phyloP scores from a whole-genome alignment of 2,888 invertebrate genomes.

The Panzeria rudis region DNA sequence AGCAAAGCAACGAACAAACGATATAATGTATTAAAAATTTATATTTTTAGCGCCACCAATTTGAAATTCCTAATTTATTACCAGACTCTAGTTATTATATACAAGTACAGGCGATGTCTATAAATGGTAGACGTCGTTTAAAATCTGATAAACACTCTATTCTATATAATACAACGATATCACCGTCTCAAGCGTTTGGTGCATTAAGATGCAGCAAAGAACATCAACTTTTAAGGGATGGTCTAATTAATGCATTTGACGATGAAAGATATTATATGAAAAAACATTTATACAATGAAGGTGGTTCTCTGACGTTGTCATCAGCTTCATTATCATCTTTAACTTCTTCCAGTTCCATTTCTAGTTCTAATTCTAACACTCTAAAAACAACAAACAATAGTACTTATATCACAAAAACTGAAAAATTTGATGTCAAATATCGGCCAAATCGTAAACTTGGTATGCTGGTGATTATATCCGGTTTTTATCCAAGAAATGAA shows the following conservation, averaged over 20 bases:
- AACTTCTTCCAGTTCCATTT: constrained; percentile 18
- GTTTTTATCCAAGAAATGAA: constrained; percentile 81
- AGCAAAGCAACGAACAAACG: neutral
- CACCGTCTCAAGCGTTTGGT: constrained; percentile 73
- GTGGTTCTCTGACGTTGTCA: constrained; percentile 1
- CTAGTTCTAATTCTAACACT: neutral
- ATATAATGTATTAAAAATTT: neutral
- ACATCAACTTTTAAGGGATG: constrained; percentile 59
- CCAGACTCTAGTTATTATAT: constrained; percentile 90
- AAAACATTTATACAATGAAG: constrained; percentile 56
- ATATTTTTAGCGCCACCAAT: constrained; percentile 85
- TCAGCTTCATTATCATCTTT: constrained; percentile 30
- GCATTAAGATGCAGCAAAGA: constrained; percentile 75
- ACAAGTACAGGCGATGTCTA: constrained; percentile 90
- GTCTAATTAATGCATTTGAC: constrained; percentile 60
- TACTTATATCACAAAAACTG: constrained; percentile 55
- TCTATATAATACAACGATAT: constrained; percentile 88
- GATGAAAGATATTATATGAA: constrained; percentile 61
- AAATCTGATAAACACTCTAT: constrained; percentile 89
- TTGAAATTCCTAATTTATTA: constrained; percentile 87
- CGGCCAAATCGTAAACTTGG: constrained; percentile 82
- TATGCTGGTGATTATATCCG: constrained; percentile 82
- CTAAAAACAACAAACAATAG: constrained; percentile 36
- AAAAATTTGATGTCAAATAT: constrained; percentile 80
- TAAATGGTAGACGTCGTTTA: constrained; percentile 88